Percentiles rank a stretch among this genome's conserved stretches.
Conservation (phyloP, 1,140 invertebrate species). For the Muscidifurax raptorellus region DNA sequence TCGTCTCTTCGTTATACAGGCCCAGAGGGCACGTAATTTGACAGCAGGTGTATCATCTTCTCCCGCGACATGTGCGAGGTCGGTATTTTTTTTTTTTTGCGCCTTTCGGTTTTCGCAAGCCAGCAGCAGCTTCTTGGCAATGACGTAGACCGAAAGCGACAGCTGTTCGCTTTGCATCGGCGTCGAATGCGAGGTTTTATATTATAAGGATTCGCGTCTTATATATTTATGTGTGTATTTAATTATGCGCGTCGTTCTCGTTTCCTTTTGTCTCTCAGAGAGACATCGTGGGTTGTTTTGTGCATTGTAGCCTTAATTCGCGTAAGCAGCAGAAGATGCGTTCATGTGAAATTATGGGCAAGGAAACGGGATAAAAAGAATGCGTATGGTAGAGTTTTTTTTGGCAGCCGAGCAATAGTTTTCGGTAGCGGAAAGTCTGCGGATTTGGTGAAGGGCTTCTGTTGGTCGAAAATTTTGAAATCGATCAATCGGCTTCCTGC, state of each 20-base stretch:
- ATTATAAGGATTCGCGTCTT: constrained; percentile 31
- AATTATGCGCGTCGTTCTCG: not conserved
- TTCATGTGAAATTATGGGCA: too few relatives aligned
- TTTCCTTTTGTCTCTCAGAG: not conserved
- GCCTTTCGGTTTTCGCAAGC: constrained; percentile 1
- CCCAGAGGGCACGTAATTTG: not conserved
- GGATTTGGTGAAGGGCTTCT: not conserved
- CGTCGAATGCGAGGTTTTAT: not conserved
- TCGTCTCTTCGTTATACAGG: not conserved
- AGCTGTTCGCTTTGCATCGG: constrained; percentile 1
- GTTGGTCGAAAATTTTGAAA: not conserved
- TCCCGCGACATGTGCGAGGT: not conserved
- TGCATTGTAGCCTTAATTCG: not conserved
- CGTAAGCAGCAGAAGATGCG: too few relatives aligned
- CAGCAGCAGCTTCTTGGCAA: not conserved
- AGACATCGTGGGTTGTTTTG: not conserved
- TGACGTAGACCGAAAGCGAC: constrained; percentile 22
- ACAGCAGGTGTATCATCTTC: not conserved
- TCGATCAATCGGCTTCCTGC: not conserved
- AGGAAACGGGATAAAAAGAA: too few relatives aligned
- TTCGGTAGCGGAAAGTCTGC: not conserved
- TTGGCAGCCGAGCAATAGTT: too few relatives aligned
- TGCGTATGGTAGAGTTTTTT: too few relatives aligned
- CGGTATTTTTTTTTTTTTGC: not conserved
- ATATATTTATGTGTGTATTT: not conserved